Percentiles rank a stretch among this genome's conserved stretches.
These are phyloP conservation scores for Microctonus brassicae DNA, from an alignment of 2,888 invertebrate species.

Conservation along the genomic window DNA sequence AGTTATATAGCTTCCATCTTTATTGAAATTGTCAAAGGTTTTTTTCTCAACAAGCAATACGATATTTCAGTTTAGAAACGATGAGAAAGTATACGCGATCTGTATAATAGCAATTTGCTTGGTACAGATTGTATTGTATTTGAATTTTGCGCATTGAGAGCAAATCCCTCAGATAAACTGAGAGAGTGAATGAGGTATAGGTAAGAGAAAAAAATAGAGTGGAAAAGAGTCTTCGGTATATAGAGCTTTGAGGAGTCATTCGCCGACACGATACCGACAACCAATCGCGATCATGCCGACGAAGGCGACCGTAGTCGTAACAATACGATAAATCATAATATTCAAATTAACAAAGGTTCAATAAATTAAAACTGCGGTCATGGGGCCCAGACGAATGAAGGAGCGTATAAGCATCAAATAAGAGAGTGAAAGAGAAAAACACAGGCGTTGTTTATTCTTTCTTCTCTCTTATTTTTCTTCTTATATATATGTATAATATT, in stretches of 20 bases:
- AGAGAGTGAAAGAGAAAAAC: background rate
- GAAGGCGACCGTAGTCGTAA: constrained; percentile 50
- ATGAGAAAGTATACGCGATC: too few relatives aligned
- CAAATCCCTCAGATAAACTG: too few relatives aligned
- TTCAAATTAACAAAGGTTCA: constrained; percentile 57
- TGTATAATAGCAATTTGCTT: too few relatives aligned
- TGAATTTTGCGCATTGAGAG: too few relatives aligned
- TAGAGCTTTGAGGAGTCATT: constrained; percentile 19
- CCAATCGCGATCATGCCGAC: constrained; percentile 25
- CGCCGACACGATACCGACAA: constrained; percentile 31
- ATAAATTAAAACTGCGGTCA: constrained; percentile 55
- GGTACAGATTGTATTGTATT: too few relatives aligned
- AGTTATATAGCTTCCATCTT: too few relatives aligned
- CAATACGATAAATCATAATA: constrained; percentile 57
- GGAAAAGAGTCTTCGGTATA: background rate
- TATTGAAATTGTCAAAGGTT: too few relatives aligned
- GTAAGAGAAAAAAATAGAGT: background rate
- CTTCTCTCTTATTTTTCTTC: constrained; percentile 25
- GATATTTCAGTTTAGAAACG: too few relatives aligned
- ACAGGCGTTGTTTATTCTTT: background rate
- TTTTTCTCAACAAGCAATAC: too few relatives aligned
- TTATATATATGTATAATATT: background rate
- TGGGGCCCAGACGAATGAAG: constrained; percentile 13
- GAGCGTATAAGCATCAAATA: background rate
- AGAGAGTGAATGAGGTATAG: background rate